These are phyloP conservation scores for Perccottus glenii DNA, from an alignment of 2,113 vertebrate species.

Conservation along the genomic window DNA sequence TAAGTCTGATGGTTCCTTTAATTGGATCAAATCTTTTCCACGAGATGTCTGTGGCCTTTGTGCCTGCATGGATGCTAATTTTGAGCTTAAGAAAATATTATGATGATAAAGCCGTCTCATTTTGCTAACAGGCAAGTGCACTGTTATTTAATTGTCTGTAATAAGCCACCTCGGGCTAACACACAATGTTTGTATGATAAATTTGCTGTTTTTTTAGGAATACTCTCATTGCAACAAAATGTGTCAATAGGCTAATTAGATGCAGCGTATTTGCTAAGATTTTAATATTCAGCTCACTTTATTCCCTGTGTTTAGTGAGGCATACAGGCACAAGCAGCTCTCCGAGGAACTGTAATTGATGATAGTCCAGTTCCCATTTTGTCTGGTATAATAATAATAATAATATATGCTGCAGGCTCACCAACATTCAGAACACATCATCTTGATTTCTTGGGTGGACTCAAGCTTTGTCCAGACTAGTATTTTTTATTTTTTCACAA, in stretches of 20 bases:
- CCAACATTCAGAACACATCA: neutral
- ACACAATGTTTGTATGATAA: conserved; percentile 1
- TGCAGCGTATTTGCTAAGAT: neutral
- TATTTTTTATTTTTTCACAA: neutral
- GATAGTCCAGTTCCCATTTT: neutral
- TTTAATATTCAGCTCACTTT: neutral
- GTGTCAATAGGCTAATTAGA: conserved; percentile 5
- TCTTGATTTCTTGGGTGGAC: neutral
- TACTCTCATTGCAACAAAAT: conserved; percentile 1
- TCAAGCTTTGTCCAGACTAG: neutral
- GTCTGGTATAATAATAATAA: neutral
- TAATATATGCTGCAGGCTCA: neutral
- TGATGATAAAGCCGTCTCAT: conserved; percentile 1
- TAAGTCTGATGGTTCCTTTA: neutral
- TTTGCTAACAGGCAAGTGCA: conserved; percentile 29
- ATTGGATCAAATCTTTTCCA: conserved; percentile 3
- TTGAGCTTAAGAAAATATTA: conserved; percentile 46
- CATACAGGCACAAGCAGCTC: neutral
- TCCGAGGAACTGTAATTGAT: neutral
- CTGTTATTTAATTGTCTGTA: conserved; percentile 9
- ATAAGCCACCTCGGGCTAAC: conserved; percentile 1
- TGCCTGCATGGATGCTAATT: conserved; percentile 35
- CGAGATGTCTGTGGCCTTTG: conserved; percentile 48
- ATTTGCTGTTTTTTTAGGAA: conserved; percentile 8
- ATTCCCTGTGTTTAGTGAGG: neutral